Conservation (phyloP, 2,888 invertebrate species). For the Isoperla grammatica region DNA sequence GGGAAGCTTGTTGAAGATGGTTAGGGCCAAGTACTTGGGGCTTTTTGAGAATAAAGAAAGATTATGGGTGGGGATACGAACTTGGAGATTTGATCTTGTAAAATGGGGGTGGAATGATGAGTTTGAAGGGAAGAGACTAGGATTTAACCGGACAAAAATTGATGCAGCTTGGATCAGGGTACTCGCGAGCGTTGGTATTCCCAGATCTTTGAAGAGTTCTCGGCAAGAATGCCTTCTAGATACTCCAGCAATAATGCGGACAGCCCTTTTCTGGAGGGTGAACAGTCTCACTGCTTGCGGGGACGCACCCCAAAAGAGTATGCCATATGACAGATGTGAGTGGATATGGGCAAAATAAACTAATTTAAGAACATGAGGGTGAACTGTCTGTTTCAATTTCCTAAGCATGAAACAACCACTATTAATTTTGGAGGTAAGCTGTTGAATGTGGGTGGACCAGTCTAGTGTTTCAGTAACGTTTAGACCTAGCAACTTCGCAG, state of each 20-base stretch:
- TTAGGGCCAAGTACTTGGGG: no score
- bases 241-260: not conserved
- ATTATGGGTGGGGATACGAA: no score
- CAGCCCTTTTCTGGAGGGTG: not conserved
- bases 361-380: not conserved
- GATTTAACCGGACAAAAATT: no score
- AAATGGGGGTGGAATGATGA: no score
- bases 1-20: no score
- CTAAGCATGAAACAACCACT: not conserved
- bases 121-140: no score
- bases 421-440: not conserved
- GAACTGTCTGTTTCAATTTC: not conserved
- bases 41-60: no score
- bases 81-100: no score
- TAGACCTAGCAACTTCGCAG: not conserved
- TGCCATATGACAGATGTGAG: constrained; percentile 1
- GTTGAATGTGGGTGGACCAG: not conserved
- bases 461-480: not conserved
- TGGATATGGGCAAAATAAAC: not conserved
- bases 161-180: no score
- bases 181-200: no score
- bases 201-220: no score
- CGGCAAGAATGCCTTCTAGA: not conserved
- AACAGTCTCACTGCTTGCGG: not conserved
- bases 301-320: constrained; percentile 4